phyloP scores from a whole-genome alignment of 2,113 vertebrate genomes.

The Pyrgilauda ruficollis region DNA sequence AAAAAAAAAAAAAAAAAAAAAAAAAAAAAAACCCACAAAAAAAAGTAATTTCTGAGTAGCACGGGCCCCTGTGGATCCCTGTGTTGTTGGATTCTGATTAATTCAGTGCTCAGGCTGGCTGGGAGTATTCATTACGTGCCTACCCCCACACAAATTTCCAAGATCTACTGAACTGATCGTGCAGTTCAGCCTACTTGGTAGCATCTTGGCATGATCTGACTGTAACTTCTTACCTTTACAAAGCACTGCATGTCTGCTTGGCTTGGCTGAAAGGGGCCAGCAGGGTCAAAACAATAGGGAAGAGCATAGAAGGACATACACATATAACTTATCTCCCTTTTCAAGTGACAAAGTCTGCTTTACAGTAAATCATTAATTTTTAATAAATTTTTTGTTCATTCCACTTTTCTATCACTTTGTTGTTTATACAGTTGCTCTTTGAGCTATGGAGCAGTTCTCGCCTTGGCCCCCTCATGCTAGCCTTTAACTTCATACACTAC shows the following conservation, averaged over 20 bases:
- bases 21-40: neutral
- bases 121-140: neutral
- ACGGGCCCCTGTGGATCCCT: rapidly evolving
- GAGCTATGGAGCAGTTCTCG: neutral
- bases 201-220: neutral
- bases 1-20: neutral
- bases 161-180: neutral
- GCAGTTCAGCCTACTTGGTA: neutral
- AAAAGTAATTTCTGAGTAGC: neutral
- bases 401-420: neutral
- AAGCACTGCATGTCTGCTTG: neutral
- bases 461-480: neutral
- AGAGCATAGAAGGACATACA: neutral
- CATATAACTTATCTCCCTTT: neutral
- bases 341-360: neutral
- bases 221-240: neutral
- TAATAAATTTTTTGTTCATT: neutral
- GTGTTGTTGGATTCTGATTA: neutral
- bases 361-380: neutral
- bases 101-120: neutral
- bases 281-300: neutral
- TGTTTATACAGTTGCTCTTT: neutral
- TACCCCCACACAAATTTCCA: neutral
- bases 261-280: neutral
- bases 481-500: neutral